Evolutionary conservation across 2,113 vertebrate species (phyloP), one percentile per base, ranked within the genome.

Genomic region (Ciconia stormi): DNA sequence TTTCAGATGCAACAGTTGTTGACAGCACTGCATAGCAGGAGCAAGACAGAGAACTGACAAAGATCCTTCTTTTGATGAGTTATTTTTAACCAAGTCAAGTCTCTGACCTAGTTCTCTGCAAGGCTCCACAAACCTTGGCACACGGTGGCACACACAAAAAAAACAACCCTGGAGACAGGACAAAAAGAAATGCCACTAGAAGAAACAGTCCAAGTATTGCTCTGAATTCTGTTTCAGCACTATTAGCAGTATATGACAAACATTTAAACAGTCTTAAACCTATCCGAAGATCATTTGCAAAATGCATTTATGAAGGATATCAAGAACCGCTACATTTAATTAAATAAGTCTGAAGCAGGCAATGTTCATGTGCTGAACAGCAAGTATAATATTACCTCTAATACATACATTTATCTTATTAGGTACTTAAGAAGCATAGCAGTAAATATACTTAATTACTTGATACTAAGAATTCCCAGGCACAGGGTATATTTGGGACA

Each of bases 11-110:
- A 89, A 88, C 52, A 90, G 32, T 4, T 96, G 65, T 42, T 91
- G 38, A 93, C 58, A 67, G 47, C 53, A 56, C 10, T 21, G 25
- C 2, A 1, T 46, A 82, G 38, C 40, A 92, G 34, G 36, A 92
- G 38, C 36, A 89, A 83, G 46, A 77, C 30, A 58, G 67, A 95
- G 65, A 90, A 92, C 49, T 62, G 82, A 90, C 79, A 95, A 83
- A 88, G 66, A 80, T 77, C 34, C 30, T 80, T 69, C 86, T 83
- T 90, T 80, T 73, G 86, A 92, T 40, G 58, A 88, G 82, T 58
- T 96, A 95, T 97, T 93, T 96, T 95, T 95, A 96, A 90, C 89
- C 49, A 80, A 83, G 67, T 70, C 63, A 83, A 91, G 86, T 47
- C 91, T 92, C 79, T 96, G 94, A 95, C 96, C 91, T 66, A 95